Evolutionary conservation across 2,797 vertebrate species (phyloP), one percentile per base, ranked within the genome.

Genomic region (Hypotaenidia philippensis): DNA sequence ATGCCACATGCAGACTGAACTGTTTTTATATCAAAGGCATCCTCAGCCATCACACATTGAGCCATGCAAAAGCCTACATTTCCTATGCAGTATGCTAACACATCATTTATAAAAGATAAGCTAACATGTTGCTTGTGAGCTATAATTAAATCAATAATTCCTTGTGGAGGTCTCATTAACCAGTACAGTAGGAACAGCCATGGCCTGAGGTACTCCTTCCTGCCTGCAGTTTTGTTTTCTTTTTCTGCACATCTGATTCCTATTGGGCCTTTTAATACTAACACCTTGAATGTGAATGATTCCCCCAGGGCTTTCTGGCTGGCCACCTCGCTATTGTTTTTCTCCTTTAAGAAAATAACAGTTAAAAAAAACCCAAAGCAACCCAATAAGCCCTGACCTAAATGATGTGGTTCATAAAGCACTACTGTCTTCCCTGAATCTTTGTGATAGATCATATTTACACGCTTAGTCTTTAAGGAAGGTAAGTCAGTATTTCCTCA

Each of bases 181-280:
- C 18, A 34, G 69, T 31, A 90, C 76, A 85, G 89, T 86, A 89
- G 80, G 81, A 93, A 74, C 69, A 94, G 53, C 5, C 5, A 1
- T 89, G 76, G 89, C 95, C 91, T 0, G 41, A 93, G 94, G 85
- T 94, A 75, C 56, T 79, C 79, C 47, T 87, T 91, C 74, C 84
- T 87, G 95, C 81, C 72, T 84, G 80, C 26, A 89, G 31, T 79
- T 96, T 87, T 83, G 55, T 88, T 93, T 96, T 84, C 55, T 13
- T 93, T 82, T 81, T 87, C 78, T 93, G 83, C 90, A 95, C 94
- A 96, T 96, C 94, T 97, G 96, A 90, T 97, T 97, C 89, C 87
- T 89, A 95, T 97, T 3, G 7, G 79, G 78, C 75, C 32, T 95
- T 93, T 93, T 93, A 92, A 92, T 89, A 29, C 87, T 85, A 92